Evolutionary conservation across 2,113 vertebrate species (phyloP), one percentile per base, ranked within the genome.

Genomic region (Merops nubicus): DNA sequence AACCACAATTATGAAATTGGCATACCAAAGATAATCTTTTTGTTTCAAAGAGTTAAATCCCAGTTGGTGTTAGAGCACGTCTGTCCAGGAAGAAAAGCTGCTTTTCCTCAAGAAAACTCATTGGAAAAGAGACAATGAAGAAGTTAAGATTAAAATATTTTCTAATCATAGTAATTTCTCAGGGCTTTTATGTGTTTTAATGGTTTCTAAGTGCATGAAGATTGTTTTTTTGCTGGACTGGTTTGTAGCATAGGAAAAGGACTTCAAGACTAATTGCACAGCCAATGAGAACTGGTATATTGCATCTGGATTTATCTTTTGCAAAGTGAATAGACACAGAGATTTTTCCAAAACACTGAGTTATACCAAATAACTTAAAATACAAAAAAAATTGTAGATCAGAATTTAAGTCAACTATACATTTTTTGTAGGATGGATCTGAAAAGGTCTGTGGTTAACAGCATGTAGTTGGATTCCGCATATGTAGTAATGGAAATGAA

Each of bases 91-190:
- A 78, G n/a, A 95, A 63, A 85, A 17, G 25, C 25, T 92, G 57
- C n/a, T 26, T 73, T 91, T 94, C 79, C 87, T 93, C 31, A 89
- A 57, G 89, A 92, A 95, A 96, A 88, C 77, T 73, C 50, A 74
- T 59, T 97, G 91, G 62, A 95, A 94, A 91, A 92, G 81, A 96
- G 96, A 96, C 92, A 96, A 85, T 91, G 76, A 86, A 96, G 96
- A 95, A 94, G 60, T 96, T 95, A 92, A 89, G 50, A 96, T 95
- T 93, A 95, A 97, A 96, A 88, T 92, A 89, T 53, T 94, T 97
- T 94, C 92, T 63, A 96, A 64, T 86, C 64, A 50, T 36, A 83
- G 48, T 91, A 56, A 86, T 88, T 96, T 96, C 86, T 81, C 34
- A 63, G 80, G 40, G 38, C n/a, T 89, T 89, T 87, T 75, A 18